phyloP scores from a whole-genome alignment of 2,888 invertebrate genomes.

The Tyria jacobaeae region DNA sequence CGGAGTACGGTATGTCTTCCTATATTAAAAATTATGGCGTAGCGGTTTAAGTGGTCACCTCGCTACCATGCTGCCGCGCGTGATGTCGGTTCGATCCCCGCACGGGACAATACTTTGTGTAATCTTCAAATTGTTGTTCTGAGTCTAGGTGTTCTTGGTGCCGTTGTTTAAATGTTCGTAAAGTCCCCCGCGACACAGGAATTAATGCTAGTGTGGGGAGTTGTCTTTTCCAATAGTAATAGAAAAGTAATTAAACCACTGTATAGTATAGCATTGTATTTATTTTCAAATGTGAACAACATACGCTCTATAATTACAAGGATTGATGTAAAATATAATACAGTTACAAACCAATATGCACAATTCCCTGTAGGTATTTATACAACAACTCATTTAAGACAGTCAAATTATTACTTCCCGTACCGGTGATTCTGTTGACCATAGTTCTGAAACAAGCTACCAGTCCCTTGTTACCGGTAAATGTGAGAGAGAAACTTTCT shows the following conservation, averaged over 20 bases:
- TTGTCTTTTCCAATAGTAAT: too few relatives aligned
- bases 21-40: too few relatives aligned
- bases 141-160: too few relatives aligned
- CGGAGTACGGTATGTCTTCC: too few relatives aligned
- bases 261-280: slow-evolving; percentile 64
- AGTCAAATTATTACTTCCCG: slow-evolving; percentile 24
- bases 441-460: slow-evolving; percentile 10
- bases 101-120: too few relatives aligned
- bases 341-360: slow-evolving; percentile 68
- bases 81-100: too few relatives aligned
- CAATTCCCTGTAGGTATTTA: slow-evolving; percentile 77
- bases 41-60: too few relatives aligned
- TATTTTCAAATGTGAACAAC: slow-evolving; percentile 65
- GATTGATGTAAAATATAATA: slow-evolving; percentile 57
- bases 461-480: background rate
- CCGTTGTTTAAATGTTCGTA: too few relatives aligned
- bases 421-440: slow-evolving; percentile 13
- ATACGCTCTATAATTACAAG: slow-evolving; percentile 64
- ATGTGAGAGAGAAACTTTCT: background rate
- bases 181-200: too few relatives aligned
- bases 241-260: slow-evolving; percentile 31
- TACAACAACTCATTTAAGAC: slow-evolving; percentile 67
- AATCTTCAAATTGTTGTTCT: too few relatives aligned
- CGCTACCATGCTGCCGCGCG: too few relatives aligned
- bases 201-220: too few relatives aligned